Conservation (phyloP, 2,888 invertebrate genomes). For the Drosophila yooni region DNA sequence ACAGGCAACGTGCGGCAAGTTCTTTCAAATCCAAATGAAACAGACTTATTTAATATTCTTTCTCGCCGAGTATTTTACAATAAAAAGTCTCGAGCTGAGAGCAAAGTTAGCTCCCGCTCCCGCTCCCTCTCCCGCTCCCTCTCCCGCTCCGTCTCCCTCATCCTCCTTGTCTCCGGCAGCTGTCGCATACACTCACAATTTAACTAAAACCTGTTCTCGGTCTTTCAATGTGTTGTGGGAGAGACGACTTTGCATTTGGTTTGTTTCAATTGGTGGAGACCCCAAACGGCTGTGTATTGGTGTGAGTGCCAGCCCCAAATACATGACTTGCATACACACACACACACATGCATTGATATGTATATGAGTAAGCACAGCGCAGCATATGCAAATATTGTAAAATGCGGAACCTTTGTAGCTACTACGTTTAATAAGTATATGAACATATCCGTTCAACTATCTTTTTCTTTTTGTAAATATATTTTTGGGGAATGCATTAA, state of each 20-base stretch:
- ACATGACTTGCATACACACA: constrained; percentile 39
- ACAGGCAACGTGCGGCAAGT: constrained; percentile 65
- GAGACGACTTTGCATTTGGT: constrained; percentile 78
- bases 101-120: constrained; percentile 12
- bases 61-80: constrained; percentile 37
- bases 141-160: constrained; percentile 18
- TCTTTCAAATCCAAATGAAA: constrained; percentile 77
- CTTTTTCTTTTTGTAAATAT: background rate
- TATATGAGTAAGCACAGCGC: constrained; percentile 4
- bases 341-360: constrained; percentile 1
- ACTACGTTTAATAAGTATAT: constrained; percentile 25
- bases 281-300: constrained; percentile 37
- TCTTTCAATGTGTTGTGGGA: constrained; percentile 74
- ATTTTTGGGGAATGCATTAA: background rate
- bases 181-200: constrained; percentile 37
- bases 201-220: constrained; percentile 72
- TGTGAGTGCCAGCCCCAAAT: constrained; percentile 60
- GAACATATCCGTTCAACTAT: constrained; percentile 41
- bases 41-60: constrained; percentile 77
- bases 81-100: constrained; percentile 18
- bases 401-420: constrained; percentile 59
- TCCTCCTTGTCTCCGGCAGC: constrained; percentile 29
- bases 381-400: constrained; percentile 69
- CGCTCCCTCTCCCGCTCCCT: constrained; percentile 8
- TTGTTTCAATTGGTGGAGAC: constrained; percentile 78